These are phyloP conservation scores for Sigmodon hispidus DNA, from an alignment of 2,113 vertebrate genomes.

Conservation along the genomic window DNA sequence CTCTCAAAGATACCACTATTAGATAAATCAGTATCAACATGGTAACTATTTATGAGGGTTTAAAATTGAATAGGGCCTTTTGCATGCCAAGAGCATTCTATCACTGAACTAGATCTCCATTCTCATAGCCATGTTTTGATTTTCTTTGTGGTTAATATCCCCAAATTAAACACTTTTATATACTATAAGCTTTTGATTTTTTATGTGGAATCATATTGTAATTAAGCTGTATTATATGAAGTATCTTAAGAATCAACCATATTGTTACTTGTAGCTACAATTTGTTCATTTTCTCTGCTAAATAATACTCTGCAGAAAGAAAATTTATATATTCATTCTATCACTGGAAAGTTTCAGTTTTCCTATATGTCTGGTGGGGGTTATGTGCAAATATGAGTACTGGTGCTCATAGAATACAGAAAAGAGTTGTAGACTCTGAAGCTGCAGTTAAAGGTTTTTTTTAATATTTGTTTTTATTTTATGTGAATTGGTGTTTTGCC, in stretches of 20 bases:
- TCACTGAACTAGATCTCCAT: background rate
- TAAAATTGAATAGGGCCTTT: background rate
- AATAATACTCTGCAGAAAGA: background rate
- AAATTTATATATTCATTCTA: background rate
- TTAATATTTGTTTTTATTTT: too few species aligned
- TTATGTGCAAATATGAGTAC: background rate
- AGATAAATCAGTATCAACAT: conserved; percentile 26
- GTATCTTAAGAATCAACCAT: background rate
- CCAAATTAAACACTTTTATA: background rate
- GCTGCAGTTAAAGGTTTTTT: background rate
- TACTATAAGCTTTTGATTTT: background rate
- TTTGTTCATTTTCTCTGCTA: background rate
- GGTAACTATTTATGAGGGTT: background rate
- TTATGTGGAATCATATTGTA: background rate
- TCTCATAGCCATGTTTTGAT: background rate
- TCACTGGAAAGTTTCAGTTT: background rate
- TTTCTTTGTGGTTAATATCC: background rate
- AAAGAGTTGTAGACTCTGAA: background rate
- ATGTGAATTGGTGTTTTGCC: too few species aligned
- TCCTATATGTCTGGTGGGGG: background rate
- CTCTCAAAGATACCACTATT: background rate
- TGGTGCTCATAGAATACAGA: too few species aligned
- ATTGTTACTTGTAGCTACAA: background rate
- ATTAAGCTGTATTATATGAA: background rate
- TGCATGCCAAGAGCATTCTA: background rate